phyloP scores from a whole-genome alignment of 2,888 invertebrate genomes.

The Pandemis corylana region DNA sequence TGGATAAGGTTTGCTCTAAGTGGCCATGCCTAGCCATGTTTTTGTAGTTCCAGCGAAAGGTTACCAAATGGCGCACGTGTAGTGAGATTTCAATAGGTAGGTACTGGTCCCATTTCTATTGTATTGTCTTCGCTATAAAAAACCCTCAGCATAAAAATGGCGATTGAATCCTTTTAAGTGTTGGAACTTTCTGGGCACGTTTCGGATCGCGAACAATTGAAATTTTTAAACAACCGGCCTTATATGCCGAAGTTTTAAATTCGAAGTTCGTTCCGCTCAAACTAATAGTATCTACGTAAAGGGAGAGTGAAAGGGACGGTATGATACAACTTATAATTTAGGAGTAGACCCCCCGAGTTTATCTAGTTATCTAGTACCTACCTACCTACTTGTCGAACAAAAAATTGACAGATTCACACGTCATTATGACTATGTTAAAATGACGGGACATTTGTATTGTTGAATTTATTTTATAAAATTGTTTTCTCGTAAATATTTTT shows the following conservation, averaged over 20 bases:
- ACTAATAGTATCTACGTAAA: too few species aligned
- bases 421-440: neutral
- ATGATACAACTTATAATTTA: too few species aligned
- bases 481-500: neutral
- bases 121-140: neutral
- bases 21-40: neutral
- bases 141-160: neutral
- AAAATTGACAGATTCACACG: neutral
- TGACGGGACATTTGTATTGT: neutral
- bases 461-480: conserved; percentile 6
- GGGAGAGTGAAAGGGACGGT: too few species aligned
- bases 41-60: neutral
- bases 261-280: too few species aligned
- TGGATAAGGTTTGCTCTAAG: too few species aligned
- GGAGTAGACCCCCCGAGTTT: neutral
- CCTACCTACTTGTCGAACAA: neutral
- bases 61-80: neutral
- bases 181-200: too few species aligned
- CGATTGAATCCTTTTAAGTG: neutral
- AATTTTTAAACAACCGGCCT: too few species aligned
- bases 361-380: neutral
- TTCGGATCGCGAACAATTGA: too few species aligned
- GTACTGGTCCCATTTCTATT: neutral
- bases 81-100: neutral
- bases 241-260: too few species aligned